Conservation (phyloP, 2,113 vertebrate species). For the Coryphaenoides rupestris region DNA sequence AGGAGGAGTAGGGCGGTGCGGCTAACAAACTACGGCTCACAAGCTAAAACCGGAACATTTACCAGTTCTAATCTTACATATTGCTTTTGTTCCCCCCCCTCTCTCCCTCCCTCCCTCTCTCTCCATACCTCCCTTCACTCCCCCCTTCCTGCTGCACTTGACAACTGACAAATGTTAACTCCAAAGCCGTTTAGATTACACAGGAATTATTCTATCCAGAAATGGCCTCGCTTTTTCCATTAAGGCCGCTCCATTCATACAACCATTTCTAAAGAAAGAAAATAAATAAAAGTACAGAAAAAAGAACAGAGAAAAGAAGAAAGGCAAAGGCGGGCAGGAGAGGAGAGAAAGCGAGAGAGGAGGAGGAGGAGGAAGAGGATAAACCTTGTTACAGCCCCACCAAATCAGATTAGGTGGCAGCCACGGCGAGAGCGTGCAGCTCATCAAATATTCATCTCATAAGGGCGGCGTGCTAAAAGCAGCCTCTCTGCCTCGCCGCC, state of each 20-base stretch:
- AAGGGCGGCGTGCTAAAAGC: conserved; percentile 68
- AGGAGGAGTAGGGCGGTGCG: conserved; percentile 42
- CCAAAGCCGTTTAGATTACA: conserved; percentile 72
- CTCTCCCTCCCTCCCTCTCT: no score
- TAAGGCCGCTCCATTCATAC: conserved; percentile 69
- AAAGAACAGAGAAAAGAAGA: conserved; percentile 11
- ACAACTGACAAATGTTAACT: conserved; percentile 77
- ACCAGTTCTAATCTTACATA: conserved; percentile 60
- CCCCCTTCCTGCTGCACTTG: conserved; percentile 43
- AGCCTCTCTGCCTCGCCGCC: conserved; percentile 30
- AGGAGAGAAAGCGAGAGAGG: no score
- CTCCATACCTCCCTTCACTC: conserved; percentile 20
- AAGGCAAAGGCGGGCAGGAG: conserved; percentile 31
- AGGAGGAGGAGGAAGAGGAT: conserved; percentile 24
- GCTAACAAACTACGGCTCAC: conserved; percentile 46
- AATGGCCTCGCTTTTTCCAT: conserved; percentile 74
- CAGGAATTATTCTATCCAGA: conserved; percentile 72
- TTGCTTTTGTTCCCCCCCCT: conserved; percentile 7
- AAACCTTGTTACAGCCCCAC: conserved; percentile 74
- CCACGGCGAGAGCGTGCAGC: conserved; percentile 66
- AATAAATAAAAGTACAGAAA: conserved; percentile 2
- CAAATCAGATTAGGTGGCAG: conserved; percentile 77
- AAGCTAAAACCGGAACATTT: conserved; percentile 41
- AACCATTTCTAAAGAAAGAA: conserved; percentile 72
- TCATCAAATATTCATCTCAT: conserved; percentile 82